Evolutionary conservation across 2,113 vertebrate species (phyloP).

Genomic region (Malaclemys terrapin): DNA sequence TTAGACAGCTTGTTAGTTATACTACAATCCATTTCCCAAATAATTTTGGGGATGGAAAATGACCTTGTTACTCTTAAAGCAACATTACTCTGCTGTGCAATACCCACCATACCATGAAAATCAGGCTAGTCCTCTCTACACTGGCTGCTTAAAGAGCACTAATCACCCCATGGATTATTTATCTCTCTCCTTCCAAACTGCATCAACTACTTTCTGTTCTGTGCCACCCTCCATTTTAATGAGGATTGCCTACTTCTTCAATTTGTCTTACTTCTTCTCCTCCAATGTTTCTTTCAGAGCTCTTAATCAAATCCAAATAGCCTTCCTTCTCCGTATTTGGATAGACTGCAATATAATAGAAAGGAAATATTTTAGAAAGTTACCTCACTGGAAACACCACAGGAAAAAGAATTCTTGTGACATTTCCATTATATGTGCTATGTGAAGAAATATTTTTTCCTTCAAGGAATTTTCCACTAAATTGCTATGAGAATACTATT

Average conservation of each 20-base stretch:
- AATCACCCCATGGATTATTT: not conserved
- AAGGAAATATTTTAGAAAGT: conserved; percentile 45
- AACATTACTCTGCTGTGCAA: not conserved
- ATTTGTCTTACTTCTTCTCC: conserved; percentile 15
- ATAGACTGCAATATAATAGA: conserved; percentile 17
- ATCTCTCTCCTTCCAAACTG: not conserved
- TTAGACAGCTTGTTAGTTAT: conserved; percentile 60
- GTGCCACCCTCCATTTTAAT: not conserved
- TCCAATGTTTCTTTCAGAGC: not conserved
- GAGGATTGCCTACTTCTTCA: not conserved
- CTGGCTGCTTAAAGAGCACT: not conserved
- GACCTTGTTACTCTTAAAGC: conserved; percentile 47
- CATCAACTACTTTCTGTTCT: not conserved
- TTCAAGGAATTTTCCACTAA: conserved; percentile 50
- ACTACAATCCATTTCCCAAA: not conserved
- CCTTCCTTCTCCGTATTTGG: conserved; percentile 5
- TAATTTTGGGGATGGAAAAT: conserved; percentile 35
- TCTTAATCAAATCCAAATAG: conserved; percentile 38
- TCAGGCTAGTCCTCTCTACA: not conserved
- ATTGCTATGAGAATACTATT: conserved; percentile 33
- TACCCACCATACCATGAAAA: not conserved
- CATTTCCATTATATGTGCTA: conserved; percentile 26
- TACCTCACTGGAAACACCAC: conserved; percentile 55
- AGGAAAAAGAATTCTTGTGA: conserved; percentile 47
- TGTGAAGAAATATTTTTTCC: conserved; percentile 47